Evolutionary conservation across 2,888 invertebrate genomes (phyloP).

Genomic region (Megastigmus dorsalis): DNA sequence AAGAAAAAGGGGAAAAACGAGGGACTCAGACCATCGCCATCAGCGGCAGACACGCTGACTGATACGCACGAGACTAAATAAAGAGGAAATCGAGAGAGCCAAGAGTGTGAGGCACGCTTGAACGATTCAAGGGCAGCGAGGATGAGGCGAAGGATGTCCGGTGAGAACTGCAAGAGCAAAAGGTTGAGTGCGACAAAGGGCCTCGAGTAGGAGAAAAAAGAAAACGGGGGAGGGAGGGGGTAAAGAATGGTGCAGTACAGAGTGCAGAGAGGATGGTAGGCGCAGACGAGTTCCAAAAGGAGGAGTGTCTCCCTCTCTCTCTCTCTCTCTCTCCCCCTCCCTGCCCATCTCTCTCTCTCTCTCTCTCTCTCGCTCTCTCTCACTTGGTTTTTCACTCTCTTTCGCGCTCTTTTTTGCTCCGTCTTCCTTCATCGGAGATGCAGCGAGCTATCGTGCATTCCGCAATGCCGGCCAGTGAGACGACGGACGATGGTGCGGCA

Average conservation of each 20-base stretch:
- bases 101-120: not conserved
- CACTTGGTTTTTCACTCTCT: too few relatives aligned
- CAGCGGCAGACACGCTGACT: conserved; percentile 54
- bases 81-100: conserved; percentile 61
- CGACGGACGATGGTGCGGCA: not conserved
- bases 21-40: not conserved
- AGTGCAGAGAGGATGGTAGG: not conserved
- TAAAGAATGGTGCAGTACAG: too few relatives aligned
- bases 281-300: conserved; percentile 54
- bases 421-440: not conserved
- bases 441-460: conserved; percentile 20
- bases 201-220: conserved; percentile 40
- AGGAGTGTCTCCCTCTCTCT: conserved; percentile 42
- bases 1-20: not conserved
- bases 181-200: conserved; percentile 36
- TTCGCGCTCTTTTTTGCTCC: conserved; percentile 11
- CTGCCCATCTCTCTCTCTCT: not conserved
- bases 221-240: not conserved
- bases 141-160: conserved; percentile 58
- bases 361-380: not conserved
- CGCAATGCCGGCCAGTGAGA: conserved; percentile 12
- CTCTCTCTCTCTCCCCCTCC: not conserved
- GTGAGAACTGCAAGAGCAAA: conserved; percentile 55
- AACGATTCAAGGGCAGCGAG: conserved; percentile 64
- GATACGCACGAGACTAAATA: conserved; percentile 53